Conservation (phyloP, 1,140 invertebrate species). For the Lineus longissimus region DNA sequence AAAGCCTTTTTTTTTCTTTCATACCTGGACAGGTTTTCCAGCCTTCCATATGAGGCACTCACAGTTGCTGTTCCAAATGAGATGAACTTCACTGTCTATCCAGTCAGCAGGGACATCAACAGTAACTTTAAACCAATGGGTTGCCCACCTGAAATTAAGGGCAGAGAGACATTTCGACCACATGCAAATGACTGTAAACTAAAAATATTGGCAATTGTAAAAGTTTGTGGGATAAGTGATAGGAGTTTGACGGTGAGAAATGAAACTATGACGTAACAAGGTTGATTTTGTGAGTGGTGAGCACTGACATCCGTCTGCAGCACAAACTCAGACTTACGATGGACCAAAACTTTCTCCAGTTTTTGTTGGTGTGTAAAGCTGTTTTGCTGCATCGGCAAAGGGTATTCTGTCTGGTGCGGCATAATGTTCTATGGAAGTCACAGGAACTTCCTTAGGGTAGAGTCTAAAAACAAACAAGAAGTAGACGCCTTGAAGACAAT, state of each 20-base stretch:
- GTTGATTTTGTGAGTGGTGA: not conserved
- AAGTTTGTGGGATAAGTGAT: no score
- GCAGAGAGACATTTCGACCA: slow-evolving; percentile 3
- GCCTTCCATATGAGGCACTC: slow-evolving; percentile 48
- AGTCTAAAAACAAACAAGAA: slow-evolving; percentile 29
- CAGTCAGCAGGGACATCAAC: slow-evolving; percentile 38
- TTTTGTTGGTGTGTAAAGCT: slow-evolving; percentile 35
- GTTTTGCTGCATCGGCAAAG: slow-evolving; percentile 42
- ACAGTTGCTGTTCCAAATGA: slow-evolving; percentile 45
- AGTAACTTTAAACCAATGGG: slow-evolving; percentile 56
- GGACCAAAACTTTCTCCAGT: slow-evolving; percentile 56
- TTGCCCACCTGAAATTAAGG: slow-evolving; percentile 52
- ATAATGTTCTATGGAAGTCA: slow-evolving; percentile 36
- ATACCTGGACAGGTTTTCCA: slow-evolving; percentile 39
- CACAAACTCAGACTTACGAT: no score
- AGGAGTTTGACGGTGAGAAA: not conserved
- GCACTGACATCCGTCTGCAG: no score
- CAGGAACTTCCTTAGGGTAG: slow-evolving; percentile 26
- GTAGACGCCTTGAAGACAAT: not conserved
- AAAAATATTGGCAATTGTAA: not conserved
- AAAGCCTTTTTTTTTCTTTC: not conserved
- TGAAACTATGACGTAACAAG: not conserved
- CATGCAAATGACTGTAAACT: not conserved
- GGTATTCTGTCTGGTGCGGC: slow-evolving; percentile 39
- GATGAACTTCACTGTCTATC: slow-evolving; percentile 34